Base-by-base conservation (phyloP, 2,113 vertebrate genomes). In the Muntiacus muntjak region DNA sequence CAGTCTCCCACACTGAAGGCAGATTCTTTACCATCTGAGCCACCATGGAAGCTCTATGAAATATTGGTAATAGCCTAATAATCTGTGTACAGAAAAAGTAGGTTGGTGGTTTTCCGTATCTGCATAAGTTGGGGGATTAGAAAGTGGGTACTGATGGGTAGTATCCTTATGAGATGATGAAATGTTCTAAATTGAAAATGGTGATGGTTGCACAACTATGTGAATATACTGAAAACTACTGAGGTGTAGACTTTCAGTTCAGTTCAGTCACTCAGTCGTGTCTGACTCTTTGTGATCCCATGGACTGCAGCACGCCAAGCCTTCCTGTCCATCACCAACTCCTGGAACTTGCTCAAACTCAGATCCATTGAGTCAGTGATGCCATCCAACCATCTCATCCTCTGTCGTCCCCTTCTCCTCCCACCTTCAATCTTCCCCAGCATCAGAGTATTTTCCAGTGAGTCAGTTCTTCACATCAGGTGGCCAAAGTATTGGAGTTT, bases 141-240 rank as follows among this genome's bases (percentile, higher is more conserved):
- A 43, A 50, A 64, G 17, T n/a, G 36, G 26, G 23, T 26, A 36
- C 21, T 9, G 26, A 26, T 21, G 21, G 4, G 21, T 50, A 58
- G 0, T 26, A 11, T 74, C 78, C 57, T 90, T 76, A 10, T 60
- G 10, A 84, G 17, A 54, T 76, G 28, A 50, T 21, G 26, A 85
- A 76, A 76, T 52, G 9, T 60, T 85, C 25, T 60, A 45, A 85
- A 76, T 5, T 60, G 33, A 90, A 52, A 58, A 4, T 90, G 23
- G 9, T 40, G 81, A 85, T 90, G 45, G 62, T 13, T 52, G 9
- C 3, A 52, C 12, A 85, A 40, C 43, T 33, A 26, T 25, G 19
- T 95, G 71, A 85, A 95, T 76, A 85, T 33, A 52, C 2, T 43
- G 76, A 83, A 74, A 95, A 58, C n/a, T 47, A 82, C 30, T 47